Evolutionary conservation across 2,113 vertebrate genomes (phyloP).

Genomic region (Apaloderma vittatum): DNA sequence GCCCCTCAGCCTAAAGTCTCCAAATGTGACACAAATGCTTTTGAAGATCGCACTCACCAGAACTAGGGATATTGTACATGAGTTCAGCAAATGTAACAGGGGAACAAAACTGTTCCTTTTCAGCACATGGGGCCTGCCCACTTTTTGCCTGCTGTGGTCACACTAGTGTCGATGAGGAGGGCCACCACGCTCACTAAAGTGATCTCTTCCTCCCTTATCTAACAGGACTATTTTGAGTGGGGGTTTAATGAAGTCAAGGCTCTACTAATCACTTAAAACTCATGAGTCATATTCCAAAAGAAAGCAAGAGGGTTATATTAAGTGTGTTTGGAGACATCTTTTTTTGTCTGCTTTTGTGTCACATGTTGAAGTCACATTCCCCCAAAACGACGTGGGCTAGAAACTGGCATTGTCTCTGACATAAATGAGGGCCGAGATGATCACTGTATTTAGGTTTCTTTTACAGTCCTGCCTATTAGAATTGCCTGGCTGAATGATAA

Average conservation of each 20-base stretch:
- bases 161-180: background rate
- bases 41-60: background rate
- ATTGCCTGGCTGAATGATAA: background rate
- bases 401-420: constrained; percentile 37
- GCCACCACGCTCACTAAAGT: background rate
- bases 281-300: constrained; percentile 20
- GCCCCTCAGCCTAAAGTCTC: background rate
- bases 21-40: background rate
- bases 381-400: background rate
- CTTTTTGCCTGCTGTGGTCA: background rate
- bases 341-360: constrained; percentile 44
- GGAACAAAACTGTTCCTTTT: background rate
- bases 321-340: background rate
- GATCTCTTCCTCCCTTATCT: background rate
- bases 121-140: background rate
- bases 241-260: background rate
- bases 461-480: background rate
- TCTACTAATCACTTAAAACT: background rate
- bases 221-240: background rate
- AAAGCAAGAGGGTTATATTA: background rate
- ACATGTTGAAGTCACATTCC: constrained; percentile 19
- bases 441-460: background rate
- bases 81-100: background rate
- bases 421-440: background rate
- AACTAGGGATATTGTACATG: background rate